Evolutionary conservation across 2,113 vertebrate species (phyloP).

Genomic region (Brachypodius melanocephalos): DNA sequence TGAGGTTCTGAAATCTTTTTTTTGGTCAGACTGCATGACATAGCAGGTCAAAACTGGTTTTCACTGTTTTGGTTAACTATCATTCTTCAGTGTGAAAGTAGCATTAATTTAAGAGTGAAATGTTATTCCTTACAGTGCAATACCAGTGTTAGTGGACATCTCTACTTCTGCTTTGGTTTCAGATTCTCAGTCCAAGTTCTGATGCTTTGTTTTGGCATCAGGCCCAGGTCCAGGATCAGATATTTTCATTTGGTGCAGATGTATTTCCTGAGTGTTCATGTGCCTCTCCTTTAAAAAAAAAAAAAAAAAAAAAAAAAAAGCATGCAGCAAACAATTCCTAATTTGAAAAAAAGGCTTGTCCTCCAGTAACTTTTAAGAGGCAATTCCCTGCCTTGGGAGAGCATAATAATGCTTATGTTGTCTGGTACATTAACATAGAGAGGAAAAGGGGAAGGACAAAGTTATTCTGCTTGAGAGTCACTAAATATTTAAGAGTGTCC

Average conservation of each 20-base stretch:
- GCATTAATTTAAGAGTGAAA: not conserved
- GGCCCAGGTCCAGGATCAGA: not conserved
- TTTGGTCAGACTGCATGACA: not conserved
- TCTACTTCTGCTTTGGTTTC: not conserved
- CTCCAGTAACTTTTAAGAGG: not conserved
- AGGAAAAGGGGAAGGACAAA: not conserved
- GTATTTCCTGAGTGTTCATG: not conserved
- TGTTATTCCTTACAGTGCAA: not conserved
- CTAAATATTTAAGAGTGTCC: not conserved
- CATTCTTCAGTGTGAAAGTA: not conserved
- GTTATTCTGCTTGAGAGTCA: not conserved
- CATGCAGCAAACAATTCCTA: not conserved
- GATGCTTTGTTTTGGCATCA: not conserved
- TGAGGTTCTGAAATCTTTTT: not conserved
- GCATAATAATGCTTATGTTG: not conserved
- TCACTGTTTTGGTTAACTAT: not conserved
- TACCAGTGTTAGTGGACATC: not conserved
- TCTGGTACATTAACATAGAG: not conserved
- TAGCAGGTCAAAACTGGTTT: not conserved
- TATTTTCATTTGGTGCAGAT: not conserved
- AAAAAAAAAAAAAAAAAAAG: not conserved
- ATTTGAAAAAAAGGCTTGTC: not conserved
- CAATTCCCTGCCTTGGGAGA: not conserved
- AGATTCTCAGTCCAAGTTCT: not conserved
- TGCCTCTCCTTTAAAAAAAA: not conserved